These are phyloP conservation scores for Picathartes gymnocephalus DNA, from an alignment of 2,113 vertebrate genomes.

Conservation along the genomic window DNA sequence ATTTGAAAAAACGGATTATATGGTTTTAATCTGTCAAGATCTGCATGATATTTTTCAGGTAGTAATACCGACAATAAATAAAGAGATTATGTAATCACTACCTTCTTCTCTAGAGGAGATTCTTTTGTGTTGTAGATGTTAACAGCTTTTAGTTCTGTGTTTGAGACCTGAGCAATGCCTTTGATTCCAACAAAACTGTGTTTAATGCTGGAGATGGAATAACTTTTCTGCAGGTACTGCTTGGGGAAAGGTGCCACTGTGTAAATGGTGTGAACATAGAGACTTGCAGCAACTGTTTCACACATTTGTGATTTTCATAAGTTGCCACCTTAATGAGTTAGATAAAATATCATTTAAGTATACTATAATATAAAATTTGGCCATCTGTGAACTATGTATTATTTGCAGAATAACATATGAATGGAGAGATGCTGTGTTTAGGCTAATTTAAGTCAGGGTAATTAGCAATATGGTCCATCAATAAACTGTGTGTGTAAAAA, in stretches of 20 bases:
- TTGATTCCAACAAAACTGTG: neutral
- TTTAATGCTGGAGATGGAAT: neutral
- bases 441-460: neutral
- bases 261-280: neutral
- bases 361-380: neutral
- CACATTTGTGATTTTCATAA: neutral
- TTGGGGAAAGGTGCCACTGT: neutral
- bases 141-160: neutral
- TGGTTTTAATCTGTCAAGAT: slow-evolving; percentile 87
- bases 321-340: neutral
- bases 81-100: neutral
- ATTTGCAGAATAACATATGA: neutral
- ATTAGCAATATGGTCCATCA: neutral
- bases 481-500: neutral
- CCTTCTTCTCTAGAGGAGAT: neutral
- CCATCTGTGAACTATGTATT: neutral
- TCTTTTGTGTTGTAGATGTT: neutral
- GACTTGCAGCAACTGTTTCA: neutral
- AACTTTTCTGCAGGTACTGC: neutral
- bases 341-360: neutral
- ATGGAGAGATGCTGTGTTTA: neutral
- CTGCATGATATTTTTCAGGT: slow-evolving; percentile 85
- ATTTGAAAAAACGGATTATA: slow-evolving; percentile 90
- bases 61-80: neutral
- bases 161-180: neutral